A percentile compares a stretch with the other conserved stretches of the same genome.
phyloP scores from a whole-genome alignment of 2,888 invertebrate species.

The Sympetrum striolatum region DNA sequence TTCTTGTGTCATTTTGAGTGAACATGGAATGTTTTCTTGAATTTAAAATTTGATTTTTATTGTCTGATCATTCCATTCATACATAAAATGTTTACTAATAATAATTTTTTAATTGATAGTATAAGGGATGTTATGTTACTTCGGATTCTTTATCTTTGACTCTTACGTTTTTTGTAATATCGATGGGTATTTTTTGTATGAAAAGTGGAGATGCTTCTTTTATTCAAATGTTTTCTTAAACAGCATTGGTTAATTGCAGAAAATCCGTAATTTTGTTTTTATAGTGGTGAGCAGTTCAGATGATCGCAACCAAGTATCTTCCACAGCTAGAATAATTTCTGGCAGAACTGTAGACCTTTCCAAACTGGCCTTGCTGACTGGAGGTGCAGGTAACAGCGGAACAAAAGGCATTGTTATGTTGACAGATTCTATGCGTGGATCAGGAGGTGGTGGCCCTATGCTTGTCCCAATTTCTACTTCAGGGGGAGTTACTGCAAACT shows the following conservation, averaged over 20 bases:
- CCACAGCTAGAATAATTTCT: slow-evolving; percentile 47
- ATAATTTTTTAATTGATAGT: too few relatives aligned
- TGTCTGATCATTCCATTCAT: too few relatives aligned
- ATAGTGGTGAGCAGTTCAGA: slow-evolving; percentile 54
- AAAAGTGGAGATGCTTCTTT: too few relatives aligned
- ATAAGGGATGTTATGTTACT: too few relatives aligned
- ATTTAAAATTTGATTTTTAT: too few relatives aligned
- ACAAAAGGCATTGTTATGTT: slow-evolving; percentile 53
- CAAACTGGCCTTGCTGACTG: slow-evolving; percentile 51
- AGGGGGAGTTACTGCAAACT: not conserved
- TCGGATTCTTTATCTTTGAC: too few relatives aligned
- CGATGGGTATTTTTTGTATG: too few relatives aligned
- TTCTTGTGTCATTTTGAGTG: too few relatives aligned
- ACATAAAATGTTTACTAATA: too few relatives aligned
- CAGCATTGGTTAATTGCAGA: slow-evolving; percentile 55
- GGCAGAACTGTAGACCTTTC: slow-evolving; percentile 52
- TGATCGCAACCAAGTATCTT: slow-evolving; percentile 46
- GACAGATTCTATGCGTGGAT: slow-evolving; percentile 48
- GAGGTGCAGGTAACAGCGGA: slow-evolving; percentile 46
- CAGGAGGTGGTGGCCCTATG: slow-evolving; percentile 24
- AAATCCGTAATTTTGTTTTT: slow-evolving; percentile 55
- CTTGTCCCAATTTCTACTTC: slow-evolving; percentile 46
- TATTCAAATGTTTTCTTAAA: not conserved
- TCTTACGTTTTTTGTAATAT: too few relatives aligned
- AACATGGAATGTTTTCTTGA: too few relatives aligned